phyloP scores from a whole-genome alignment of 2,113 vertebrate species.

The Macquaria australasica region DNA sequence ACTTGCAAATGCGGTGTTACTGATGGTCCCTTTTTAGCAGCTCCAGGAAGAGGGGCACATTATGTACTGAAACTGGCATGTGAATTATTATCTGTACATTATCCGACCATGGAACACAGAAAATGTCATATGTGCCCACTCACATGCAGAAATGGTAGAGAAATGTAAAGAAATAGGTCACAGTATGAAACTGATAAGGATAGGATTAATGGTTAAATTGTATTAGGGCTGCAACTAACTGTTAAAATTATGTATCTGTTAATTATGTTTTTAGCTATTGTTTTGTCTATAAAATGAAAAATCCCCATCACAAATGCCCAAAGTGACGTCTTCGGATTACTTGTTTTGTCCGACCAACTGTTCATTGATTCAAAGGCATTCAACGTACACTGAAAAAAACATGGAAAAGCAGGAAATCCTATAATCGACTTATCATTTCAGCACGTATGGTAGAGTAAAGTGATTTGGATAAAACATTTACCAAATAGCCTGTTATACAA shows the following conservation, averaged over 20 bases:
- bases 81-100: not conserved
- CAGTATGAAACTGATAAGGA: not conserved
- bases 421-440: not conserved
- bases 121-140: not conserved
- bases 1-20: not conserved
- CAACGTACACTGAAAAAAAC: not conserved
- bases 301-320: not conserved
- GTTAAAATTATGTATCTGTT: not conserved
- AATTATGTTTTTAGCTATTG: not conserved
- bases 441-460: not conserved
- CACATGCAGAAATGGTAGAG: not conserved
- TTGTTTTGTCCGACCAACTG: not conserved
- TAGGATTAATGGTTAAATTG: not conserved
- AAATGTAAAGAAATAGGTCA: not conserved
- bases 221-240: not conserved
- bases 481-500: not conserved
- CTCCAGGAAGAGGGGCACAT: not conserved
- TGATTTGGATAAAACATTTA: not conserved
- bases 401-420: not conserved
- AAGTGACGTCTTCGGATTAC: not conserved
- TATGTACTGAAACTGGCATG: not conserved
- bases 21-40: not conserved
- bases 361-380: not conserved
- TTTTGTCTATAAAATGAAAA: not conserved
- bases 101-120: not conserved